A percentile compares a stretch with the other conserved stretches of the same genome.
phyloP scores from a whole-genome alignment of 1,140 invertebrate species.

The Trissolcus basalis region DNA sequence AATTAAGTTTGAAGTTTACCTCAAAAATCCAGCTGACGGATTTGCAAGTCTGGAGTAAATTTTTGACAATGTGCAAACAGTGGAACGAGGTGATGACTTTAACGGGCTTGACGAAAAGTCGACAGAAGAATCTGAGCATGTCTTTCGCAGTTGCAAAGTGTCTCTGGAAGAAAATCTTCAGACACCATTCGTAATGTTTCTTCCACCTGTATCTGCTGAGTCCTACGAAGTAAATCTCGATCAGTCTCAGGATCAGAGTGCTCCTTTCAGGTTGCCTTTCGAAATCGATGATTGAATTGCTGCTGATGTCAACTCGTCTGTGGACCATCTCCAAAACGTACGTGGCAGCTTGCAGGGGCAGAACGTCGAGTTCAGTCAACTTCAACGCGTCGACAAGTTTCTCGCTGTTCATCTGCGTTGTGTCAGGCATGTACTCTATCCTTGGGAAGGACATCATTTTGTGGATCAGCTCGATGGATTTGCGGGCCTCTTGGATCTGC shows the following conservation, averaged over 20 bases:
- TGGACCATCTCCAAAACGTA: constrained; percentile 73
- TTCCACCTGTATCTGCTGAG: constrained; percentile 9
- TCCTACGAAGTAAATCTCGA: constrained; percentile 64
- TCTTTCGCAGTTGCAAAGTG: constrained; percentile 65
- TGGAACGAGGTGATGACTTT: constrained; percentile 64
- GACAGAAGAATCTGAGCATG: constrained; percentile 65
- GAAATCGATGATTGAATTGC: constrained; percentile 63
- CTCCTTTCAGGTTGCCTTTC: constrained; percentile 64
- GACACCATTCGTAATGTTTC: constrained; percentile 68
- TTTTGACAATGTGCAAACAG: constrained; percentile 62
- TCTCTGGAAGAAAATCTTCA: constrained; percentile 71
- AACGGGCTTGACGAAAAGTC: constrained; percentile 68
- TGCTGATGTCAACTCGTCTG: constrained; percentile 66
- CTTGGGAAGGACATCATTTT: constrained; percentile 64
- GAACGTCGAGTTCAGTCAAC: constrained; percentile 60
- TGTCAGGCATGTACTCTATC: constrained; percentile 46
- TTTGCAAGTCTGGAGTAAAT: constrained; percentile 59
- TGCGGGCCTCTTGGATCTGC: constrained; percentile 54
- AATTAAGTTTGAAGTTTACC: constrained; percentile 18
- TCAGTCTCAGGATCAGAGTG: constrained; percentile 63
- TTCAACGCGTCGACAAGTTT: constrained; percentile 65
- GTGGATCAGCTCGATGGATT: constrained; percentile 68
- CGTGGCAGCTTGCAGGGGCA: constrained; percentile 70
- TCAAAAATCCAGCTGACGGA: constrained; percentile 55
- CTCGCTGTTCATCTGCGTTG: constrained; percentile 67